Evolutionary conservation across 2,797 vertebrate genomes (phyloP), one percentile per base, ranked within the genome.

Genomic region (Melanotaenia trifasciata): DNA sequence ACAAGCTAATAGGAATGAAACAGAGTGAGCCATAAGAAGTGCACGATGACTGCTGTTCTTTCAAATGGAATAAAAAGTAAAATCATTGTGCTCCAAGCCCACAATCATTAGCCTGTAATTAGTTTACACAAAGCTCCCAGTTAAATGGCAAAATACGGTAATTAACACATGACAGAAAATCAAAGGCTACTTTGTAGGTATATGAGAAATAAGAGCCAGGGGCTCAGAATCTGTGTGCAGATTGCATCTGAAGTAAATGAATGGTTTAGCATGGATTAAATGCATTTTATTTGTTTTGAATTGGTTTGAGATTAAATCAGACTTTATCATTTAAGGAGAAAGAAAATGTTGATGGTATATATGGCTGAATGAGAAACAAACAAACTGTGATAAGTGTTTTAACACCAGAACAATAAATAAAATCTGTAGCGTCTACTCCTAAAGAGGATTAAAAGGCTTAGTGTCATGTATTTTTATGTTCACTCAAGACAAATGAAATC

Each of bases 91-190:
- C 95, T 96, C 91, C 94, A 92, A 94, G 95, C 96, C 95, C 94
- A 95, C 95, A 96, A 97, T 97, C 96, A 98, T 98, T 97, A 98
- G 95, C 95, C 96, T 96, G 95, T 97, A 98, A 98, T 98, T 98
- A 97, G 97, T 97, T 97, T 97, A 97, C 96, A 97, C 96, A 97
- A 98, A 97, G 96, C 96, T 96, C 95, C 94, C 94, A 96, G 96
- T 97, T 97, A 97, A 98, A 97, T 96, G 95, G 96, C 95, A 96
- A 98, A 98, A 97, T 90, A 91, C 95, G 94, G 96, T 97, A 97
- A 98, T 99, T 97, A 99, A 97, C 96, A 95, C 93, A 94, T 97
- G 97, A 98, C 97, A 98, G 96, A 96, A 98, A 99, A 99, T 98
- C 96, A 98, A 99, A 97, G 96, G 96, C 95, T 96, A 96, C 95